Percentiles rank a stretch among this genome's conserved stretches.
These are phyloP conservation scores for Lasioglossum leucozonium DNA, from an alignment of 2,888 invertebrate genomes.

Conservation along the genomic window DNA sequence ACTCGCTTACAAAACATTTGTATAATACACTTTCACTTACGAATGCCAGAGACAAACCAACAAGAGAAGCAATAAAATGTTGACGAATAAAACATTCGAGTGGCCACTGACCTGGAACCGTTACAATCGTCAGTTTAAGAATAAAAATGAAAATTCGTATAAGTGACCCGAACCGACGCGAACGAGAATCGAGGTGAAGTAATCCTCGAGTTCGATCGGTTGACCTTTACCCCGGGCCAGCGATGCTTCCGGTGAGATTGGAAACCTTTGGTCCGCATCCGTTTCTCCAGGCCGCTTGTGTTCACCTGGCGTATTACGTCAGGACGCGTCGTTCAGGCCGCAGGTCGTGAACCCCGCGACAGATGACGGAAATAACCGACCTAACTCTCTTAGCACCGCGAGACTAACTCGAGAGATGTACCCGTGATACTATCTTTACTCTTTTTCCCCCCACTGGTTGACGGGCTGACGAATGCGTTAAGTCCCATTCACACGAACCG, in stretches of 20 bases:
- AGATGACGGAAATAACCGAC: conserved; percentile 79
- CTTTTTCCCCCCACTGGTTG: conserved; percentile 57
- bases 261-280: not conserved
- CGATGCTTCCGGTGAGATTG: not conserved
- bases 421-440: conserved; percentile 72
- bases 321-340: conserved; percentile 61
- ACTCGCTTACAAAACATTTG: not conserved
- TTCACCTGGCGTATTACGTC: conserved; percentile 70
- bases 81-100: too few relatives aligned
- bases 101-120: too few relatives aligned
- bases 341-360: conserved; percentile 77
- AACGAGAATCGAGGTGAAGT: not conserved
- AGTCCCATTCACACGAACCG: conserved; percentile 65
- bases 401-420: conserved; percentile 69
- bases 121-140: too few relatives aligned
- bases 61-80: too few relatives aligned
- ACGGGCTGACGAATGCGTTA: conserved; percentile 52
- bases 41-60: not conserved
- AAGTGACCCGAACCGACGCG: not conserved
- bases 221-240: not conserved
- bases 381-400: conserved; percentile 70
- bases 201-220: not conserved
- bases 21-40: not conserved
- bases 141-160: not conserved
- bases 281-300: conserved; percentile 31